Evolutionary conservation across 2,888 invertebrate genomes (phyloP).

Genomic region (Periphyllus acericola): DNA sequence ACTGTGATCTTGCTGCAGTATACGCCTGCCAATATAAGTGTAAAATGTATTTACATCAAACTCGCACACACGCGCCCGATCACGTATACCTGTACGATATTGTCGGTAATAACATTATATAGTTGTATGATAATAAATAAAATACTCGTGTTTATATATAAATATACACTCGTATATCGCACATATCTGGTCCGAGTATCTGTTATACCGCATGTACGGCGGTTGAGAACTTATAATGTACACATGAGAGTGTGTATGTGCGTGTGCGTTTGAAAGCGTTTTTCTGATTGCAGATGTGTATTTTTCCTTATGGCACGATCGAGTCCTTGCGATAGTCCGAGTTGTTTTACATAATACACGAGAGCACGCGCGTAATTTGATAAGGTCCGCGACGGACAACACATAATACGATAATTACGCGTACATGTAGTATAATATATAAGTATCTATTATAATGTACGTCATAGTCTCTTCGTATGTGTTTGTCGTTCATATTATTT

Average conservation of each 20-base stretch:
- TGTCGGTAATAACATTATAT: neutral
- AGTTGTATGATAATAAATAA: neutral
- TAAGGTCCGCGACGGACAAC: constrained; percentile 11
- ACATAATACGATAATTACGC: constrained; percentile 32
- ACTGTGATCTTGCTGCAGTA: neutral
- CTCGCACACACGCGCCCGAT: too few relatives aligned
- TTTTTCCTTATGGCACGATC: neutral
- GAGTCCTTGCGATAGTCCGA: constrained; percentile 13
- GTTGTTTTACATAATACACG: constrained; percentile 24
- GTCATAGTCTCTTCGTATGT: too few relatives aligned
- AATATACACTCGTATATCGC: neutral
- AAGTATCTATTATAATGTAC: neutral
- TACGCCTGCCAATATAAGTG: neutral
- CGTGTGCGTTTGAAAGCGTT: neutral
- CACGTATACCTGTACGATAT: neutral
- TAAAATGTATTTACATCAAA: neutral
- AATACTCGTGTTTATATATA: neutral
- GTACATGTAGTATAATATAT: neutral
- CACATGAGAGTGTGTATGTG: neutral
- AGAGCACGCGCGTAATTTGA: neutral
- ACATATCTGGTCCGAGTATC: neutral
- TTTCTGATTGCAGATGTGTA: neutral
- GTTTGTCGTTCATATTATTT: too few relatives aligned
- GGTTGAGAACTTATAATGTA: neutral
- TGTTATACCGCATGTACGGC: neutral